Evolutionary conservation across 2,888 invertebrate genomes (phyloP), one percentile per base, ranked within the genome.

Genomic region (Sinhomidia bicolor): DNA sequence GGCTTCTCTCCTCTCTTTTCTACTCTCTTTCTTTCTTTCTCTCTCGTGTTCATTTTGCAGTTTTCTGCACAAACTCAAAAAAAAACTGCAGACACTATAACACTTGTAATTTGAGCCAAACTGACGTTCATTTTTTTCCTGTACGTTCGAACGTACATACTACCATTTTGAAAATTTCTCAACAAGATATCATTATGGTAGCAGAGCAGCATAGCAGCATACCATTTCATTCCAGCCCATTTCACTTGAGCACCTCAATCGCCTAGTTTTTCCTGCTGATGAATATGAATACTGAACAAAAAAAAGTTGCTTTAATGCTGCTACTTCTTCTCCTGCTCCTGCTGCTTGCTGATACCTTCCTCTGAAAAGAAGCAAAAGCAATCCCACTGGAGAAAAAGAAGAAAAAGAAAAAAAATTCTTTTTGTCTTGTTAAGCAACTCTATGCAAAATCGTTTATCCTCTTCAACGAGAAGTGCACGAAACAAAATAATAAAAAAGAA

Each of bases 181-280:
- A 65, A 81, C 62, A 81, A 65, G 62, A 80, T 81, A 81, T 81
- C 81, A 84, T 78, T 78, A 78, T 57, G n/a, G n/a, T n/a, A n/a
- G n/a, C n/a, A n/a, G n/a, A n/a, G n/a, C n/a, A n/a, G n/a, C n/a
- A n/a, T n/a, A n/a, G 17, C 7, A 36, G 57, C 32, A 29, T 76
- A 60, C 60, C 62, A 76, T 84, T 84, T 60, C 76, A 84, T 84
- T 84, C 76, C 84, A 84, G 29, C 32, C 57, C 76, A 84, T 74
- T 84, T 57, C 84, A 84, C 74, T 62, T 60, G 84, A 84, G 84
- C 76, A 84, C 84, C 76, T 76, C 82, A 10, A 47, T 82, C n/a
- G 20, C 14, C 41, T n/a, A 41, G 44, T 57, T 78, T 57, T 51
- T 51, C n/a, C 29, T 36, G 32, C 57, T 74, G 74, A 74, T 74